Conservation (phyloP, 2,888 invertebrate genomes). For the Cyclophora albipunctata region DNA sequence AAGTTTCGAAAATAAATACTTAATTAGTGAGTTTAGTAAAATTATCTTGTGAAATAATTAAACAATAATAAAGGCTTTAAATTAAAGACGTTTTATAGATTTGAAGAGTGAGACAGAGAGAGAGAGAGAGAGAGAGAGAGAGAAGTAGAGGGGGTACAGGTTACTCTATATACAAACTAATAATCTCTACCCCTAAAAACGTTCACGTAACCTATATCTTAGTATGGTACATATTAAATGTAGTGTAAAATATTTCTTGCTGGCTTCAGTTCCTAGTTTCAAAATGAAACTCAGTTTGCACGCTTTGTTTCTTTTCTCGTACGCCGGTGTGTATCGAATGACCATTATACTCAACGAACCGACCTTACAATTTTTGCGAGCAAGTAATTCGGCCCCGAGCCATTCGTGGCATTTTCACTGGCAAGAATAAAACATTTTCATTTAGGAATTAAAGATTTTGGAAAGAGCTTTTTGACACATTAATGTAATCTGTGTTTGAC, state of each 20-base stretch:
- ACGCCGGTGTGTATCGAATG: slow-evolving; percentile 35
- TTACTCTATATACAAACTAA: no score
- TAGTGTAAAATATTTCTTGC: slow-evolving; percentile 6
- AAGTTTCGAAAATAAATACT: no score
- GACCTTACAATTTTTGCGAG: slow-evolving; percentile 53
- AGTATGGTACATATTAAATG: no score
- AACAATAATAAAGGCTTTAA: no score
- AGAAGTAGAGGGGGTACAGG: no score
- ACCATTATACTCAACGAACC: slow-evolving; percentile 49
- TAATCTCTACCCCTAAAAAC: no score
- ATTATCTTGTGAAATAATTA: no score
- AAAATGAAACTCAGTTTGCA: slow-evolving; percentile 15
- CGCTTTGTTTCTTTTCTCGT: slow-evolving; percentile 18
- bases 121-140: no score
- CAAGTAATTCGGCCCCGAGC: slow-evolving; percentile 57
- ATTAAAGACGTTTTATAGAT: no score
- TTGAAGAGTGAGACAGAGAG: no score
- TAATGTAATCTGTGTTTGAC: slow-evolving; percentile 16
- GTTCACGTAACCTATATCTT: no score
- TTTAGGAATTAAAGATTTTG: slow-evolving; percentile 38
- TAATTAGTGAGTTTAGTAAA: no score
- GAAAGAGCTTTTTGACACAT: slow-evolving; percentile 27
- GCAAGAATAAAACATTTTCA: slow-evolving; percentile 63
- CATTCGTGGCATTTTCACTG: slow-evolving; percentile 59
- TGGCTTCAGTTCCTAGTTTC: not conserved